Base-by-base conservation (phyloP, 2,888 invertebrate genomes). In the Alloplasta piceator region DNA sequence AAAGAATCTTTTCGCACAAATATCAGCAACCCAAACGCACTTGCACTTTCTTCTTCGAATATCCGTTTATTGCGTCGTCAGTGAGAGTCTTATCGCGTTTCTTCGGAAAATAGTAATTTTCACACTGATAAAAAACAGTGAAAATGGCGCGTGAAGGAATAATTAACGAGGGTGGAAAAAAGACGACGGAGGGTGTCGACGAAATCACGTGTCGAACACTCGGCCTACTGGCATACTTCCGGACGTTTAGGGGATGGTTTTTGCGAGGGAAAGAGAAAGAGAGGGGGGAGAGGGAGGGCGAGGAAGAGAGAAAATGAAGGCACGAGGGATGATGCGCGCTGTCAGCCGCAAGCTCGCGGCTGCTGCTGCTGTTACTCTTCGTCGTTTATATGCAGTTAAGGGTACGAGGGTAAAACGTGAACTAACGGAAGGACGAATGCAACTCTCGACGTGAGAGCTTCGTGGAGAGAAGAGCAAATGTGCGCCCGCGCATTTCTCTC, bases 161-260 rank as follows among this genome's bases (percentile, higher is more conserved):
- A 26, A 26, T 26, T 26, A 26, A 26, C 12, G 16, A 74, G 36
- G 7, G 16, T 39, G 60, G 50, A 61, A 26, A 55, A 74, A 66
- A 55, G 5, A 74, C 43, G 12, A 63, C 55, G 5, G 52, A 71
- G 43, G 41, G 46, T 52, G 52, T 38, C 38, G 55, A 77, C 12
- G 26, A 77, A 79, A 87, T 91, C 89, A 90, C 89, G 89, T 90
- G 86, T 82, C 72, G 72, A 82, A 80, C 85, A 87, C 87, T 90
- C 87, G 89, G 86, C 88, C 90, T 89, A 89, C 86, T 90, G 89
- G 87, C 90, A 90, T 89, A 90, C 84, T 90, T 90, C 85, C 86
- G 85, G 75, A 83, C 82, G 84, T 85, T 84, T 78, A 72, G 46
- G 75, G 66, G 48, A 26, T 83, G 76, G 77, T 79, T 64, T 74